A percentile compares a stretch with the other conserved stretches of the same genome.
Conservation (phyloP, 2,888 invertebrate genomes). For the Cryptus viduatorius region DNA sequence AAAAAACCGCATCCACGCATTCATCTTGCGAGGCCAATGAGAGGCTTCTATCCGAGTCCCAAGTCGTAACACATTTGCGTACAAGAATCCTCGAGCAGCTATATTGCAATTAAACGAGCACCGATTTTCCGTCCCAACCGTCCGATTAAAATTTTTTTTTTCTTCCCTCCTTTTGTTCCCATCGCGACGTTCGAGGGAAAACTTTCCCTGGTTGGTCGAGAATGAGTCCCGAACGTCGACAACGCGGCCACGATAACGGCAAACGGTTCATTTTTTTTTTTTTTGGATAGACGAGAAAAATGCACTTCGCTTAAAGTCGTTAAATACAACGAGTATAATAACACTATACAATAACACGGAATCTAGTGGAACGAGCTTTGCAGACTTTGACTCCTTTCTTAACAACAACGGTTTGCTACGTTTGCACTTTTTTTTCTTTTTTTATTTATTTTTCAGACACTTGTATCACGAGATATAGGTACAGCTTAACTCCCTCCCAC, state of each 20-base stretch:
- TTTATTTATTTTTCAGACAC: conserved; percentile 65
- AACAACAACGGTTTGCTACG: conserved; percentile 68
- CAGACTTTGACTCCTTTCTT: conserved; percentile 67
- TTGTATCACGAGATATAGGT: conserved; percentile 73
- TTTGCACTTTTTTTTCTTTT: conserved; percentile 56
- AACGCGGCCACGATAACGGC: conserved; percentile 45
- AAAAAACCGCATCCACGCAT: background rate
- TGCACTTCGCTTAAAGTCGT: conserved; percentile 68
- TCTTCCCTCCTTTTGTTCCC: background rate
- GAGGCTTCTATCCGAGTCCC: conserved; percentile 15
- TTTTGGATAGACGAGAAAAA: conserved; percentile 67
- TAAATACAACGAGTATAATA: conserved; percentile 72
- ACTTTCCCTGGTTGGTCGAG: background rate
- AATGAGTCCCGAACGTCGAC: conserved; percentile 16
- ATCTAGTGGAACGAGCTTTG: conserved; percentile 71
- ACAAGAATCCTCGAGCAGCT: background rate
- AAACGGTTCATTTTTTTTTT: conserved; percentile 31
- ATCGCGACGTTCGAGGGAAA: conserved; percentile 10
- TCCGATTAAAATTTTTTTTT: background rate
- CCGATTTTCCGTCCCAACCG: conserved; percentile 34
- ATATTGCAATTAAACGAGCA: conserved; percentile 32
- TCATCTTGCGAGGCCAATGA: conserved; percentile 1
- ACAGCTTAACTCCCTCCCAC: conserved; percentile 63
- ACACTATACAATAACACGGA: conserved; percentile 74
- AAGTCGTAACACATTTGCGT: background rate